Evolutionary conservation across 2,888 invertebrate genomes (phyloP).

Genomic region (Erannis defoliaria): DNA sequence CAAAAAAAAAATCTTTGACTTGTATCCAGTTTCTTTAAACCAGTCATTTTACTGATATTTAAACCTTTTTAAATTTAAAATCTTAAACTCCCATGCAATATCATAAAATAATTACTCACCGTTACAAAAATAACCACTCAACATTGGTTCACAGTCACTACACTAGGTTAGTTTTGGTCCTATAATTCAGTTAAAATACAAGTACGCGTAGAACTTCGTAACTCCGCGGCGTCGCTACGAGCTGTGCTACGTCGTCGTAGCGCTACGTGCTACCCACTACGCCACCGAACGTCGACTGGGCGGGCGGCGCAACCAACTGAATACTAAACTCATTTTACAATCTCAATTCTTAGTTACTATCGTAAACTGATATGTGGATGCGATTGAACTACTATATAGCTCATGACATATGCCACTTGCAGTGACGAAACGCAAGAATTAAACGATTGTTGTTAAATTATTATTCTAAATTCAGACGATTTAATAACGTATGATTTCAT

Average conservation of each 20-base stretch:
- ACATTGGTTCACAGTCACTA: constrained; percentile 31
- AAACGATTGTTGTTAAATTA: too few species aligned
- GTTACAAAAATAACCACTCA: constrained; percentile 33
- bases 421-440: not conserved
- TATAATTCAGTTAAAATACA: not conserved
- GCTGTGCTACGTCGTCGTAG: constrained; percentile 36
- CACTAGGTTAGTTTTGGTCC: constrained; percentile 9
- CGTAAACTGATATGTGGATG: not conserved
- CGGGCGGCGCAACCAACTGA: constrained; percentile 42
- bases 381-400: not conserved
- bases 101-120: constrained; percentile 34
- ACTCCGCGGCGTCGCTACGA: constrained; percentile 27
- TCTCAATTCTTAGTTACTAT: not conserved
- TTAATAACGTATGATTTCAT: too few species aligned
- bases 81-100: not conserved
- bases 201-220: constrained; percentile 15
- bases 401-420: not conserved
- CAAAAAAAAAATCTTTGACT: too few species aligned
- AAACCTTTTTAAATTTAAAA: not conserved
- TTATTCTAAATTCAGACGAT: too few species aligned
- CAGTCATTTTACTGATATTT: not conserved
- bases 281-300: constrained; percentile 55
- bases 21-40: not conserved
- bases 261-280: constrained; percentile 57
- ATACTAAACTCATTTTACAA: constrained; percentile 8